phyloP scores from a whole-genome alignment of 2,888 invertebrate genomes.

The Augiades crinisus region DNA sequence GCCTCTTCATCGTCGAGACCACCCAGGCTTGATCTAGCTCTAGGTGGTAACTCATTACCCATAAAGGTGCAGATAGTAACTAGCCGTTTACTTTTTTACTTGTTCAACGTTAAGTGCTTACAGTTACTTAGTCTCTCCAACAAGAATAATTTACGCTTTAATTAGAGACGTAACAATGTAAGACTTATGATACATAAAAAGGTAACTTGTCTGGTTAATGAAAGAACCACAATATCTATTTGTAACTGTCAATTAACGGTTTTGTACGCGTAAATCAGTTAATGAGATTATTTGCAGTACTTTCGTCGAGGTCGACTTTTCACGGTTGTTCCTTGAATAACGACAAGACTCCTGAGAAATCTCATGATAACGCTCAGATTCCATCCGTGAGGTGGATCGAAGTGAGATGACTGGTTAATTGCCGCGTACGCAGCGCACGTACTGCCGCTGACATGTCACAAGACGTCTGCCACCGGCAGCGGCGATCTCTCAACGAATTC shows the following conservation, averaged over 20 bases:
- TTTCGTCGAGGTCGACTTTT: conserved; percentile 56
- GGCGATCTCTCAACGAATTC: conserved; percentile 79
- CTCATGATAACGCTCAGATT: conserved; percentile 50
- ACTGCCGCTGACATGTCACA: conserved; percentile 73
- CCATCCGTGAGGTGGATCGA: conserved; percentile 45
- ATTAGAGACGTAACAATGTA: conserved; percentile 12
- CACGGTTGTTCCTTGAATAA: conserved; percentile 69
- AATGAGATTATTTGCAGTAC: conserved; percentile 42
- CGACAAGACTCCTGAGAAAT: conserved; percentile 55
- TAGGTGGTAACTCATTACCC: conserved; percentile 25
- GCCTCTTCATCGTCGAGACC: conserved; percentile 14
- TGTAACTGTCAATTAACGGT: conserved; percentile 21
- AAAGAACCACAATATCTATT: not conserved
- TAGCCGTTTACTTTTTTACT: too few species aligned
- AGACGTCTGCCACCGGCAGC: conserved; percentile 79
- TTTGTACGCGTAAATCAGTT: conserved; percentile 32
- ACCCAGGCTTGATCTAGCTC: conserved; percentile 19
- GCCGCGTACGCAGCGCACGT: conserved; percentile 75
- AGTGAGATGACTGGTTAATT: conserved; percentile 72
- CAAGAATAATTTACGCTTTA: conserved; percentile 8
- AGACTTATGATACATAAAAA: conserved; percentile 7
- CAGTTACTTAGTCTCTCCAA: conserved; percentile 1
- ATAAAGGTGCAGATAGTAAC: conserved; percentile 9
- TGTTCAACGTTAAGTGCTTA: conserved; percentile 7
- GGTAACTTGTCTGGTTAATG: not conserved